These are phyloP conservation scores for Gymnogyps californianus DNA, from an alignment of 2,113 vertebrate species.

Conservation along the genomic window DNA sequence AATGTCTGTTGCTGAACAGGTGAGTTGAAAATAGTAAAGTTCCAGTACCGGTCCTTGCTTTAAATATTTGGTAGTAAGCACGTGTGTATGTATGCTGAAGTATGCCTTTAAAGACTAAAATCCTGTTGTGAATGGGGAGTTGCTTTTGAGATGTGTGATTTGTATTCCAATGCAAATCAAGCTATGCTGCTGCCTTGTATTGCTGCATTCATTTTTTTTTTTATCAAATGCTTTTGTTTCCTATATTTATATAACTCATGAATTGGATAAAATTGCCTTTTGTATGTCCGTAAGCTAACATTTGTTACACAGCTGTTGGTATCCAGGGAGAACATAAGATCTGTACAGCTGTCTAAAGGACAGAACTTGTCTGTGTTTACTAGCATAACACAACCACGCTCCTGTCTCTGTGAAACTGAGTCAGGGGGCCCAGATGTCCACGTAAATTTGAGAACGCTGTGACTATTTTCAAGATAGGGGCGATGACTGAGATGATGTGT, in stretches of 20 bases:
- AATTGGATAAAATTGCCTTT: neutral
- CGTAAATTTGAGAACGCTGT: neutral
- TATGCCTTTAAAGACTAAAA: neutral
- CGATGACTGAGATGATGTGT: neutral
- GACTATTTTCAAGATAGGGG: neutral
- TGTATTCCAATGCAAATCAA: neutral
- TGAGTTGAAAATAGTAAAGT: constrained; percentile 39
- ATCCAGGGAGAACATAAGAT: neutral
- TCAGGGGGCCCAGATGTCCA: neutral
- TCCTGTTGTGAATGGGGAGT: accelerated
- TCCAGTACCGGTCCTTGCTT: neutral
- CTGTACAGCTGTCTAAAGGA: neutral
- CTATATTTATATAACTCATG: neutral
- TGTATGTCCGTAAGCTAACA: neutral
- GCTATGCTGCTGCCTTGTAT: neutral
- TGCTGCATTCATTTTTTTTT: neutral
- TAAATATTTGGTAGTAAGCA: neutral
- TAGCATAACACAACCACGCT: neutral
- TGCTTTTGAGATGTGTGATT: neutral
- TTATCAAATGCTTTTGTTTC: neutral
- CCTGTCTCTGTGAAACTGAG: neutral
- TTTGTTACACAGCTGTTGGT: neutral
- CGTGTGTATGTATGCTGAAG: accelerated
- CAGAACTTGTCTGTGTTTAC: neutral
- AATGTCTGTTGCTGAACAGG: constrained; percentile 98